Base-by-base conservation (phyloP, 2,888 invertebrate species). In the Hypomecis atomaria region DNA sequence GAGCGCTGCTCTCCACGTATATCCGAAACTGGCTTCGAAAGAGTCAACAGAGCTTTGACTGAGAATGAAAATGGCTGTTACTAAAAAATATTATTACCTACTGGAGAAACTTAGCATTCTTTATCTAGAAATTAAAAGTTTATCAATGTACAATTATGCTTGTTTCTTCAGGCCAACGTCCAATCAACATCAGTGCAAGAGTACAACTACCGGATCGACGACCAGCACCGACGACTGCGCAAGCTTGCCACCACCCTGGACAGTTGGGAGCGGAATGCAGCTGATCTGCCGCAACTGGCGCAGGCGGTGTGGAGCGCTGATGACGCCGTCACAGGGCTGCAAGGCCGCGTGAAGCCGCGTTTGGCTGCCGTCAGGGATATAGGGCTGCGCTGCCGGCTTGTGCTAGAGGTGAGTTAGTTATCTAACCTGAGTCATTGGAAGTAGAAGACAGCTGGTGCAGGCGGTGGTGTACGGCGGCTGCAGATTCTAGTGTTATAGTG, bases 241-340 rank as follows among this genome's bases (percentile, higher is more conserved):
- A 71, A 70, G 33, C 66, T 90, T 0, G 82, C 73, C 57, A 70
- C 72, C 33, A 81, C 66, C 11, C 83, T 82, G n/a, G 87, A 76
- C 61, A 77, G 68, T 52, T 93, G 83, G 90, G 90, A 83, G 72
- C 78, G 78, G 33, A 88, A 86, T 52, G 87, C 92, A 0, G 88
- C 88, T 0, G 93, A 94, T 56, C 77, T 94, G 13, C 84, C 88
- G 5, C 83, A 83, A 5, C 83, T 94, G 13, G 89, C 93, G 0
- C 88, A 89, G 47, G 81, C 84, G 0, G 92, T 94, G 56, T 90
- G 93, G 78, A 84, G 82, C 13, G 86, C 94, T 13, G 86, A 92
- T 4, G 93, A 93, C 7, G 79, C 87, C 0, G 90, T 95, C 0
- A 88, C 88, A 4, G 93, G 90, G 0, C 89, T 94, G 47, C 85